Evolutionary conservation across 2,888 invertebrate genomes (phyloP), one percentile per base, ranked within the genome.

Genomic region (Belgica antarctica): DNA sequence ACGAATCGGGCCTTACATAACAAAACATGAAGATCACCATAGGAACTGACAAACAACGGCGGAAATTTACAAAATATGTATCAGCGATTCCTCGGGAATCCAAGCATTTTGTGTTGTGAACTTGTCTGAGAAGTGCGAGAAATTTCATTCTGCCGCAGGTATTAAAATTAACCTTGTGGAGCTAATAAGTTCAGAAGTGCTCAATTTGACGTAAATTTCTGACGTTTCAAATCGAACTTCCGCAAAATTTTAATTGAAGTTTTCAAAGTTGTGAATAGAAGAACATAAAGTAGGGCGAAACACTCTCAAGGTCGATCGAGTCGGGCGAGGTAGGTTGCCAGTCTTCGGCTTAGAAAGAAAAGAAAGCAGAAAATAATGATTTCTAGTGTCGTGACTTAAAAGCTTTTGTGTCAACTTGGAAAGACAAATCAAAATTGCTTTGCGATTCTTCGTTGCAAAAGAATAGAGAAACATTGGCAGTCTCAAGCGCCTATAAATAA

Each of bases 41-140:
- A 62, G 34, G 15, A 62, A 62, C 62, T 62, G 62, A 62, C 62
- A 62, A 62, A 62, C 62, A 62, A 62, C 31, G 15, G 15, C 7
- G 59, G 25, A 59, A 52, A 22, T 19, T 27, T 59, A 52, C 22
- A 52, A 52, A 52, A 52, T 27, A n/a, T n/a, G n/a, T n/a, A 59
- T 59, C n/a, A 4, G 25, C 19, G n/a, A 25, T 19, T 59, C 27
- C 27, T 10, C 25, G 12, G 24, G 22, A 59, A 27, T 59, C 27
- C 17, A 27, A n/a, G n/a, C 59, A 59, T 27, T 59, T n/a, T 25
- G 8, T 4, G 12, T 59, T 59, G 24, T 25, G 59, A 25, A 10
- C 15, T 27, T 59, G 59, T 27, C 59, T 24, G 27, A 27, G 25
- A n/a, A n/a, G 27, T n/a, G 12, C 59, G 59, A 59, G 59, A n/a